Percentiles rank a stretch among this genome's conserved stretches.
Evolutionary conservation across 2,113 vertebrate genomes (phyloP).

Genomic region (Eolophus roseicapilla): DNA sequence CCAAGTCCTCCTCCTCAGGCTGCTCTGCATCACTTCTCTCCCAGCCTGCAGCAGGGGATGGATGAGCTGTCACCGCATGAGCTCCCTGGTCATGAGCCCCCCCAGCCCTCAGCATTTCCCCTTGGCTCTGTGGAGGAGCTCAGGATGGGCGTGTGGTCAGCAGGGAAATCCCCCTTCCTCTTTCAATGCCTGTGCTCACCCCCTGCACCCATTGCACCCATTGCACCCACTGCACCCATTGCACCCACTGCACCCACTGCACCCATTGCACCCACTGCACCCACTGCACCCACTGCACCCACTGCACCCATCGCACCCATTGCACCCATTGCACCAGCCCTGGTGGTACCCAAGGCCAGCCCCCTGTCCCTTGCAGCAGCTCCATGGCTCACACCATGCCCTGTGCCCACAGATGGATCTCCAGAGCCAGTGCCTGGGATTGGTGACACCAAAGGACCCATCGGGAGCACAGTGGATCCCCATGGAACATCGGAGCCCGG

Average conservation of each 20-base stretch:
- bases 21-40: not conserved
- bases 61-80: not conserved
- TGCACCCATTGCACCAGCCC: not conserved
- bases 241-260: not conserved
- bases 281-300: no score
- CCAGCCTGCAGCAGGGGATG: not conserved
- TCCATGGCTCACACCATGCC: accelerated
- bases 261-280: not conserved
- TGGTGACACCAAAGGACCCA: accelerated
- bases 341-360: not conserved
- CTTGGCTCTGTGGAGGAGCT: accelerated
- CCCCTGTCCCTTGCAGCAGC: no score
- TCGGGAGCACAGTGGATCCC: accelerated
- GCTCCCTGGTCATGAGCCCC: not conserved
- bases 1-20: not conserved
- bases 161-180: not conserved
- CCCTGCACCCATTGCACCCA: not conserved
- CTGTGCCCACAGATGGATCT: not conserved
- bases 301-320: not conserved
- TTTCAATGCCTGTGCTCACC: not conserved
- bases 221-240: no score
- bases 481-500: accelerated
- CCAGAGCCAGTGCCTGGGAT: accelerated
- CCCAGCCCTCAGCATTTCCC: accelerated
- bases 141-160: accelerated